Evolutionary conservation across 2,113 vertebrate species (phyloP).

Genomic region (Saccopteryx leptura): DNA sequence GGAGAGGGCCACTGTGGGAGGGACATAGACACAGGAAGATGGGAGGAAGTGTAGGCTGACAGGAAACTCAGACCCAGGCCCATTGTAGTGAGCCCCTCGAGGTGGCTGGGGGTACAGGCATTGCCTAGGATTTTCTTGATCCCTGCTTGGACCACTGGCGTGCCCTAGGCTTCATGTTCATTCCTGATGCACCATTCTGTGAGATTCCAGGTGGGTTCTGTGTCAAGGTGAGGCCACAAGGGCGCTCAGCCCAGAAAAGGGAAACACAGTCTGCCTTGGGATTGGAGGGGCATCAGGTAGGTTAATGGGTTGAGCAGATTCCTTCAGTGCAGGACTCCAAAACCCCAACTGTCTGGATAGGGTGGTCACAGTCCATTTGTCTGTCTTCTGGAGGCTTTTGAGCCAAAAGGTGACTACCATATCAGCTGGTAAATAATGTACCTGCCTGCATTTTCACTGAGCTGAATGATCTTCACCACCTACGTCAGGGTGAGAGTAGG

Average conservation of each 20-base stretch:
- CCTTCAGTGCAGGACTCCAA: not conserved
- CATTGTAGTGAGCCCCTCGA: not conserved
- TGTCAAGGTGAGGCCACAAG: not conserved
- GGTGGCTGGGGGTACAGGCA: too few species aligned
- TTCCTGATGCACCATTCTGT: accelerated
- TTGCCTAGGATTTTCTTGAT: accelerated
- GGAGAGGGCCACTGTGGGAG: accelerated
- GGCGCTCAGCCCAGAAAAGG: not conserved
- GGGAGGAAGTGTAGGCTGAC: not conserved
- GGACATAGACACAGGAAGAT: accelerated
- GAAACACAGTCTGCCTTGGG: too few species aligned
- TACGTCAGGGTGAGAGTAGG: too few species aligned
- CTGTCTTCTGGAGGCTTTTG: not conserved
- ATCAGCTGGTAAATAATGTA: conserved; percentile 99
- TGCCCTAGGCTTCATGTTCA: accelerated
- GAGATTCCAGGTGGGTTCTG: not conserved
- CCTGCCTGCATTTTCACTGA: conserved; percentile 96
- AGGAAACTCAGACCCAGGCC: not conserved
- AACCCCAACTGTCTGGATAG: accelerated
- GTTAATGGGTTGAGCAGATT: accelerated
- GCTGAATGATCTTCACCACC: conserved; percentile 99
- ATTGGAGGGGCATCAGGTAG: not conserved
- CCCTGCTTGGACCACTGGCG: accelerated
- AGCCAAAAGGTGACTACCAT: conserved; percentile 85
- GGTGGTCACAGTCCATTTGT: not conserved